A percentile compares a stretch with the other conserved stretches of the same genome.
These are phyloP conservation scores for Actinostola sp. DNA, from an alignment of 92 coral and sea anemone species.

Conservation along the genomic window DNA sequence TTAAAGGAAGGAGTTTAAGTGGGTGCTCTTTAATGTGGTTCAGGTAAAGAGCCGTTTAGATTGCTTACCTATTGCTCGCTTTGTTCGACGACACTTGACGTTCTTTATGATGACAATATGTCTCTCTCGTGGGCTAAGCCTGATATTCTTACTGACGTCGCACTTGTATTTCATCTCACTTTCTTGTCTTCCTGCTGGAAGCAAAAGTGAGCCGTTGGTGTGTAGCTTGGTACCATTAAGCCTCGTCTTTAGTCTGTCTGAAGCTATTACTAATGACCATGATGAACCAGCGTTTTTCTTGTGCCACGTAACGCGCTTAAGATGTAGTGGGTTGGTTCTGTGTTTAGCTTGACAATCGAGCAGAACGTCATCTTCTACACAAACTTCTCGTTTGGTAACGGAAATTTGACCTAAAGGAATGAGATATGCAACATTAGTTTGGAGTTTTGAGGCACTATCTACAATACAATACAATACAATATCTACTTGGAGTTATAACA, in stretches of 20 bases:
- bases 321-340: slow-evolving; percentile 29
- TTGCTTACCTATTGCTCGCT: neutral
- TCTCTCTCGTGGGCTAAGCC: slow-evolving; percentile 17
- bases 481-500: too few species aligned
- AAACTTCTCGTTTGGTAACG: slow-evolving; percentile 21
- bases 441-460: too few species aligned
- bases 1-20: neutral
- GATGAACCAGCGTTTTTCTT: neutral
- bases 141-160: slow-evolving; percentile 10
- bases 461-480: too few species aligned
- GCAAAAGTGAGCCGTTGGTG: slow-evolving; percentile 25
- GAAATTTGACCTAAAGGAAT: slow-evolving; percentile 23
- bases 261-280: slow-evolving; percentile 22
- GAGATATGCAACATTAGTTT: too few species aligned
- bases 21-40: neutral
- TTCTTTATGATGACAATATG: slow-evolving; percentile 23
- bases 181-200: slow-evolving; percentile 29
- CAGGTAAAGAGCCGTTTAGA: too few species aligned
- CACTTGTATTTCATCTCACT: slow-evolving; percentile 20
- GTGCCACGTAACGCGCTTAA: slow-evolving; percentile 20
- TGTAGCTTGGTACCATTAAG: slow-evolving; percentile 11
- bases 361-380: slow-evolving; percentile 33
- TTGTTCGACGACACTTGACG: slow-evolving; percentile 14
- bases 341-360: slow-evolving; percentile 37
- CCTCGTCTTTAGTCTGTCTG: neutral